Conservation (phyloP, 2,113 vertebrate species). For the Romanogobio albipinnatus region DNA sequence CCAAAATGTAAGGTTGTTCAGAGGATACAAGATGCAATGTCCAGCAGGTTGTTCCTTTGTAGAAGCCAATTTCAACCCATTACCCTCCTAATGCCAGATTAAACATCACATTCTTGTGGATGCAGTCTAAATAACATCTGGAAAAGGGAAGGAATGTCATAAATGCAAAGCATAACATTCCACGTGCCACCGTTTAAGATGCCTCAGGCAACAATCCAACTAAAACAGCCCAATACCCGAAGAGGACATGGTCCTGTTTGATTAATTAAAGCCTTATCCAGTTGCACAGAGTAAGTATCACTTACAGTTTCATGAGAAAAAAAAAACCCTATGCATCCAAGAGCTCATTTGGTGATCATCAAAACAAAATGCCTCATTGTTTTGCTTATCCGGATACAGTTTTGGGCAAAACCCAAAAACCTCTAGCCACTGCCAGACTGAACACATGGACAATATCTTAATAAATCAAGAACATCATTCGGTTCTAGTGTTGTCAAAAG, state of each 20-base stretch:
- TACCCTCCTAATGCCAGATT: slow-evolving; percentile 16
- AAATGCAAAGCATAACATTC: slow-evolving; percentile 18
- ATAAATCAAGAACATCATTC: background rate
- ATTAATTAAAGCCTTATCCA: background rate
- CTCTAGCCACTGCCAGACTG: background rate
- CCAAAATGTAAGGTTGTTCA: background rate
- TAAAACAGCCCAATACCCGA: background rate
- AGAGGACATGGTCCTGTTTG: background rate
- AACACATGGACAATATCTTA: background rate
- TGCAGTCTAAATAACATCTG: slow-evolving; percentile 9
- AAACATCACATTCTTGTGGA: background rate
- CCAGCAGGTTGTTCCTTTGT: background rate
- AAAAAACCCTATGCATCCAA: background rate
- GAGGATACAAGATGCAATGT: background rate
- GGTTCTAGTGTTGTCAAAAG: background rate
- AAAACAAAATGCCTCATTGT: background rate
- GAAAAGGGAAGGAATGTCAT: slow-evolving; percentile 23
- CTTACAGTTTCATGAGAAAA: background rate
- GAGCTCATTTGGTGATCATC: background rate
- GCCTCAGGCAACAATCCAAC: background rate
- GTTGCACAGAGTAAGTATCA: background rate
- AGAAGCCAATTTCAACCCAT: background rate
- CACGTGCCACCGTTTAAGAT: background rate
- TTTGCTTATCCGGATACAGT: background rate
- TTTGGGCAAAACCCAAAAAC: background rate